Conservation (phyloP, 2,888 invertebrate species). For the Timandra comae region DNA sequence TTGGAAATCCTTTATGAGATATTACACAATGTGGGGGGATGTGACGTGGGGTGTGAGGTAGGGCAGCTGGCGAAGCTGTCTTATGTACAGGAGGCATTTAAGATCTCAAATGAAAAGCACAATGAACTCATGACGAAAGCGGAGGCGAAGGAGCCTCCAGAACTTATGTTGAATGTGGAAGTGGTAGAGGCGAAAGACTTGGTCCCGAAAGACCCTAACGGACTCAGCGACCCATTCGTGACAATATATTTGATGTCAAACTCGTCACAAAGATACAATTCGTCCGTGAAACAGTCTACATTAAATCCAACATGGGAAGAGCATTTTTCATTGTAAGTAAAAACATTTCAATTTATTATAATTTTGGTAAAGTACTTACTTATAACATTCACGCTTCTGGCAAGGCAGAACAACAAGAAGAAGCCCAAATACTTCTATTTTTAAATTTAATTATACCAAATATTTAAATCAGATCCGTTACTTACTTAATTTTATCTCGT, state of each 20-base stretch:
- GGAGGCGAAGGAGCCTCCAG: conserved; percentile 87
- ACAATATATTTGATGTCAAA: conserved; percentile 90
- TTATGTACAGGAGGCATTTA: conserved; percentile 86
- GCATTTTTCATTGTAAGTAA: conserved; percentile 95
- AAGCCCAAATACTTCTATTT: too few relatives aligned
- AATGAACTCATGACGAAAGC: conserved; percentile 82
- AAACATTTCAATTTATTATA: too few relatives aligned
- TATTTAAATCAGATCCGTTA: too few relatives aligned
- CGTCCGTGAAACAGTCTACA: conserved; percentile 93
- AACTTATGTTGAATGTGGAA: conserved; percentile 89
- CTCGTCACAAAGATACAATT: conserved; percentile 87
- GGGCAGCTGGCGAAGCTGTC: conserved; percentile 82
- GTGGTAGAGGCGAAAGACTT: conserved; percentile 91
- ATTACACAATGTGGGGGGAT: conserved; percentile 89
- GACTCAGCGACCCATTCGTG: conserved; percentile 98
- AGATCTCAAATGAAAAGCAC: conserved; percentile 86
- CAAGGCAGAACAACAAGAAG: too few relatives aligned
- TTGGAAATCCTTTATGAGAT: conserved; percentile 89
- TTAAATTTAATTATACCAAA: too few relatives aligned
- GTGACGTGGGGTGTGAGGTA: conserved; percentile 83
- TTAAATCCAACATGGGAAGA: conserved; percentile 97
- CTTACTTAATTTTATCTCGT: too few relatives aligned
- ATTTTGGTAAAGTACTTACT: too few relatives aligned
- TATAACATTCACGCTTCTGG: too few relatives aligned
- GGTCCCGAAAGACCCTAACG: conserved; percentile 90